Evolutionary conservation across 2,113 vertebrate genomes (phyloP), one percentile per base, ranked within the genome.

Genomic region (Piprites chloris): DNA sequence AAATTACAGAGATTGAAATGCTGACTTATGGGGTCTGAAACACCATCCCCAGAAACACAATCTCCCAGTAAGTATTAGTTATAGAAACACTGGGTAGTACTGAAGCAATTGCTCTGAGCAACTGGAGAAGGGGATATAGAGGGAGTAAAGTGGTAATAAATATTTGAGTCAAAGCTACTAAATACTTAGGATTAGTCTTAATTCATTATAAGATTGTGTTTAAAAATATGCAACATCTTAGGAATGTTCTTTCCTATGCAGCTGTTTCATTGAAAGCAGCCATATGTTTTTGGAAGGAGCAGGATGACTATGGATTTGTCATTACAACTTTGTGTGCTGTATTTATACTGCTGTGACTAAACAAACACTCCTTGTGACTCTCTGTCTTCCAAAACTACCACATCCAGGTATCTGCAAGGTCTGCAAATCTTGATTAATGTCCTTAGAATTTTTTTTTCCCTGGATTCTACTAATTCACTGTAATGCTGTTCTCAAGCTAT

Each of bases 1-100:
- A 62, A 74, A 44, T 85, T 89, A 65, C 42, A 89, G 53, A 16
- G 63, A 83, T 5, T 82, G 93, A 94, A 95, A 95, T 87, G 77
- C 28, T 83, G 81, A 87, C 79, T 91, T 85, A 55, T 58, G 62
- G n/a, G 26, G 24, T 68, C 23, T 95, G 53, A 91, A 87, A 89
- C 69, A 41, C 9, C 61, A 50, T 37, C 33, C 44, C 49, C 53
- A 95, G 81, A 87, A 93, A 91, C 33, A 62, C 26, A 27, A 42
- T 62, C 37, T 93, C 55, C 35, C 41, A n/a, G 41, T 56, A 93
- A 89, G 18, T 30, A 73, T 35, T 18, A 49, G 74, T 66, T 79
- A 39, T 4, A 62, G 62, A 5, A 82, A 62, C 37, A 66, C 41
- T 24, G 11, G 11, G 20, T 37, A 32, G 50, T 26, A 56, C 46